These are phyloP conservation scores for Parascotia fuliginaria DNA, from an alignment of 2,888 invertebrate genomes.

Conservation along the genomic window DNA sequence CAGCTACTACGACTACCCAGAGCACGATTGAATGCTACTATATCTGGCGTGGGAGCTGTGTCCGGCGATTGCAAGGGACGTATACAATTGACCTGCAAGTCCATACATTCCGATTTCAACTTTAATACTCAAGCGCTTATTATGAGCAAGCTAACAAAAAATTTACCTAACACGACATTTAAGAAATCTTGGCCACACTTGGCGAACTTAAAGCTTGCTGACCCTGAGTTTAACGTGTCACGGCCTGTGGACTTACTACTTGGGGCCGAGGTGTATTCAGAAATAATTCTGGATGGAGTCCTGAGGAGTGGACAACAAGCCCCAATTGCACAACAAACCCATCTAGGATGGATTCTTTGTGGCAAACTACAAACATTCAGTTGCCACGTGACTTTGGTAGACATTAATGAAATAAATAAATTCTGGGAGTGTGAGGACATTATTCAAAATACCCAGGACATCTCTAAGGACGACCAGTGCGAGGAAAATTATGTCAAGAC, in stretches of 20 bases:
- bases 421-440: slow-evolving; percentile 6
- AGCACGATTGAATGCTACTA: neutral
- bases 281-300: too few relatives aligned
- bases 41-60: slow-evolving; percentile 2
- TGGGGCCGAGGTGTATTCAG: slow-evolving; percentile 11
- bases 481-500: slow-evolving; percentile 8
- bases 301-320: neutral
- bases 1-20: slow-evolving; percentile 4
- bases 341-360: slow-evolving; percentile 9
- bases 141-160: neutral
- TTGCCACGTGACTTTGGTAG: neutral
- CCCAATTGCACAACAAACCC: slow-evolving; percentile 6
- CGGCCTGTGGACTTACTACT: slow-evolving; percentile 4
- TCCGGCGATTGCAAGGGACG: slow-evolving; percentile 7
- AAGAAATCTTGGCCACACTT: slow-evolving; percentile 2
- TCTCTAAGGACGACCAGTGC: too few relatives aligned
- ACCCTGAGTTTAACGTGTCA: slow-evolving; percentile 9
- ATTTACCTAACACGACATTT: slow-evolving; percentile 1
- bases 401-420: neutral
- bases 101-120: neutral
- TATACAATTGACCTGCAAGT: neutral
- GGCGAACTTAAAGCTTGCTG: slow-evolving; percentile 8
- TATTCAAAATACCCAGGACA: neutral
- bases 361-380: slow-evolving; percentile 3
- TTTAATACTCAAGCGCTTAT: slow-evolving; percentile 3